Conservation (phyloP, 2,888 invertebrate genomes). For the Ischnus inquisitorius region DNA sequence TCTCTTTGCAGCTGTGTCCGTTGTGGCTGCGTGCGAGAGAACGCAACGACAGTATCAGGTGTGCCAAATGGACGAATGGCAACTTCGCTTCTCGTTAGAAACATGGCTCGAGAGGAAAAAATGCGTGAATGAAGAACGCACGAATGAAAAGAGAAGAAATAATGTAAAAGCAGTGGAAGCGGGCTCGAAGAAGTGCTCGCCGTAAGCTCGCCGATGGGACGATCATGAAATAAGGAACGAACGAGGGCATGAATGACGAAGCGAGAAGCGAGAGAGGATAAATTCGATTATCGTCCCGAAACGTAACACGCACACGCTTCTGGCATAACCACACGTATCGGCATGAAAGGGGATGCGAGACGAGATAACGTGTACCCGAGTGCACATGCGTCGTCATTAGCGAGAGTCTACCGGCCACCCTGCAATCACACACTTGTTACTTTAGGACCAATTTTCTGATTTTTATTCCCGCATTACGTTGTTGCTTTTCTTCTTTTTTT, state of each 20-base stretch:
- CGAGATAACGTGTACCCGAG: conserved; percentile 33
- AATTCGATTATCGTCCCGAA: conserved; percentile 69
- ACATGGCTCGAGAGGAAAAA: neutral
- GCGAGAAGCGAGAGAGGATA: conserved; percentile 53
- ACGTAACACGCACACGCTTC: conserved; percentile 43
- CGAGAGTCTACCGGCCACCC: conserved; percentile 65
- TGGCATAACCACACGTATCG: conserved; percentile 43
- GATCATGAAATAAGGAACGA: conserved; percentile 35
- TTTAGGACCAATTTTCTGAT: conserved; percentile 76
- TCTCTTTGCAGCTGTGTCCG: conserved; percentile 34
- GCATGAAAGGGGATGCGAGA: conserved; percentile 36
- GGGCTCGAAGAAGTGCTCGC: neutral
- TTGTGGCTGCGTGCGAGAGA: conserved; percentile 14
- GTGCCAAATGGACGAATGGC: conserved; percentile 50
- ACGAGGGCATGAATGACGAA: conserved; percentile 48
- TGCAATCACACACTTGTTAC: conserved; percentile 76
- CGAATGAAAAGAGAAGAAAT: conserved; percentile 28
- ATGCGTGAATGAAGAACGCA: neutral
- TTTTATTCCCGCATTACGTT: conserved; percentile 71
- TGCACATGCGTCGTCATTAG: conserved; percentile 63
- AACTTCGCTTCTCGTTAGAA: conserved; percentile 41
- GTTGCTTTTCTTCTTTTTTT: conserved; percentile 53
- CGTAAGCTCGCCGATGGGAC: no score
- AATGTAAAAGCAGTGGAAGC: conserved; percentile 27
- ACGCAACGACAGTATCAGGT: conserved; percentile 37